Conservation (phyloP, 2,888 invertebrate species). For the Xestia c-nigrum region DNA sequence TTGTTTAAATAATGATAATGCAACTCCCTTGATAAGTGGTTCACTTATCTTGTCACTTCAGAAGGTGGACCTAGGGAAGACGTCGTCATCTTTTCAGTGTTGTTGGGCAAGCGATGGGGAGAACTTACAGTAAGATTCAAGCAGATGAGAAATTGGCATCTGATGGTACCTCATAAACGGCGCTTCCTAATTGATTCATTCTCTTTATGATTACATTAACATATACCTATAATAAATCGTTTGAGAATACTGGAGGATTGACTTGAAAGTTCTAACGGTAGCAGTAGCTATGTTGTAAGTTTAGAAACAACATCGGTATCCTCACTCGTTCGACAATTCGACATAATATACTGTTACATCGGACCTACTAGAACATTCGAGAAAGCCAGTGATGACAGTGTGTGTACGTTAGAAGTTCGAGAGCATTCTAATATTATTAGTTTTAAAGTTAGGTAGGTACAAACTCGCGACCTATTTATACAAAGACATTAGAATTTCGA, state of each 20-base stretch:
- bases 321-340: too few relatives aligned
- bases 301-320: too few relatives aligned
- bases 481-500: too few relatives aligned
- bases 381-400: too few relatives aligned
- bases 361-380: too few relatives aligned
- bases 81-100: background rate
- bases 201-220: background rate
- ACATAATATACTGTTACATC: too few relatives aligned
- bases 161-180: background rate
- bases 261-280: background rate
- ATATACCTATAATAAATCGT: too few relatives aligned
- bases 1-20: background rate
- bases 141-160: too few relatives aligned
- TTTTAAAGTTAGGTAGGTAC: too few relatives aligned
- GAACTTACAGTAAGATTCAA: background rate
- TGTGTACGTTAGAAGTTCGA: too few relatives aligned
- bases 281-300: background rate
- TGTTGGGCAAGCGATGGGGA: background rate
- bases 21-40: background rate
- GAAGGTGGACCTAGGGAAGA: background rate
- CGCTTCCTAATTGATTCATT: background rate
- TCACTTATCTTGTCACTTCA: background rate
- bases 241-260: background rate
- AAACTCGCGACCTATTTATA: too few relatives aligned
- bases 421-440: too few relatives aligned